Evolutionary conservation across 2,113 vertebrate genomes (phyloP).

Genomic region (Neotragus moschatus): DNA sequence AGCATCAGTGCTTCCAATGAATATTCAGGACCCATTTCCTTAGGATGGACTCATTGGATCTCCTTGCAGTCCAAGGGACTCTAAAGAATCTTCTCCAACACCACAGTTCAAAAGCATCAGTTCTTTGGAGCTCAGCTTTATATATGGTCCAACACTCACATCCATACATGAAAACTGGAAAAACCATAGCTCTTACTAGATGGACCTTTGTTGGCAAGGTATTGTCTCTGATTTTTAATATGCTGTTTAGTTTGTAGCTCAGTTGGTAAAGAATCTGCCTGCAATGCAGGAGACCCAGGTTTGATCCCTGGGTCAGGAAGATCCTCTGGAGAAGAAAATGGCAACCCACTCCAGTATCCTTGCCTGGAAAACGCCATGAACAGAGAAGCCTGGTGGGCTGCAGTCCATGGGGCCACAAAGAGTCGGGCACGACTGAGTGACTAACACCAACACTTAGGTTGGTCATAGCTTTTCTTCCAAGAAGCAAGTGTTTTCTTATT

Average conservation of each 20-base stretch:
- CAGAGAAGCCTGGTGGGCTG: too few species aligned
- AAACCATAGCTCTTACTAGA: not conserved
- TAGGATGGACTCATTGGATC: not conserved
- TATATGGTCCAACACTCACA: not conserved
- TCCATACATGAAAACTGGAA: not conserved
- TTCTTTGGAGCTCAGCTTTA: not conserved
- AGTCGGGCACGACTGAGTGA: too few species aligned
- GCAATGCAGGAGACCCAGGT: too few species aligned
- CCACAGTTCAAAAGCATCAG: not conserved
- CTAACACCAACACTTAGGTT: too few species aligned
- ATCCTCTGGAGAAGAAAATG: too few species aligned
- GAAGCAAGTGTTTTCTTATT: not conserved
- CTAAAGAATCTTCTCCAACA: not conserved
- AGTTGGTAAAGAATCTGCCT: too few species aligned
- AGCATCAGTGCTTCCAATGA: not conserved
- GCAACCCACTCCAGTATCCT: too few species aligned
- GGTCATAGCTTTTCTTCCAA: not conserved
- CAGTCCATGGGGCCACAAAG: too few species aligned
- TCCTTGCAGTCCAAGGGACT: not conserved
- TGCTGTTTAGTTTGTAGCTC: too few species aligned
- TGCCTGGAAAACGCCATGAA: too few species aligned
- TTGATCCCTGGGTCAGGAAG: too few species aligned
- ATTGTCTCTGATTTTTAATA: not conserved
- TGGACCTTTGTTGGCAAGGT: not conserved
- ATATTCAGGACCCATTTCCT: not conserved